Conservation (phyloP, 2,888 invertebrate species). For the Phasia obesa region DNA sequence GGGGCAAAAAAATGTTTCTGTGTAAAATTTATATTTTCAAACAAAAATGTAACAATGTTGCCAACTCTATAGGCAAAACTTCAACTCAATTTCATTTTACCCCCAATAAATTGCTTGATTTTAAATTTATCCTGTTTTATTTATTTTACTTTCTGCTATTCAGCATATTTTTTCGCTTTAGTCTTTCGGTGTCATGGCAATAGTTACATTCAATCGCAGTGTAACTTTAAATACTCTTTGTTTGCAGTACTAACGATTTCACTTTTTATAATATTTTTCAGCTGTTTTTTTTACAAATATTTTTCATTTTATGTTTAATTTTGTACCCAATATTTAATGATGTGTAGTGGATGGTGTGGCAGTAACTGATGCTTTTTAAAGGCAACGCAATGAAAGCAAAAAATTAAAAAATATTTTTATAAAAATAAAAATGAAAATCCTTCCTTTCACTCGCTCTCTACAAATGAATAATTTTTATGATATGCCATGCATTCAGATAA, state of each 20-base stretch:
- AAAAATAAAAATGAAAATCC: background rate
- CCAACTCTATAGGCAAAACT: background rate
- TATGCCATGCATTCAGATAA: background rate
- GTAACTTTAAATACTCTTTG: constrained; percentile 12
- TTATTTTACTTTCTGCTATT: background rate
- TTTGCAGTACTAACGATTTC: constrained; percentile 40
- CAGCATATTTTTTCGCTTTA: constrained; percentile 8
- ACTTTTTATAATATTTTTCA: background rate
- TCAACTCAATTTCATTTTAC: constrained; percentile 12
- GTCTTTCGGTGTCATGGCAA: constrained; percentile 13
- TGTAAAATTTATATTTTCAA: too few relatives aligned
- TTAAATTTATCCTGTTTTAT: constrained; percentile 7
- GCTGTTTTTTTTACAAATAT: background rate
- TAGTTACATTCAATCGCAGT: constrained; percentile 3
- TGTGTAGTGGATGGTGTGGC: constrained; percentile 28
- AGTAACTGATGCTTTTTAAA: constrained; percentile 20
- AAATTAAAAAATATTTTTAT: background rate
- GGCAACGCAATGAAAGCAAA: background rate
- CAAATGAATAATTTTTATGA: constrained; percentile 18
- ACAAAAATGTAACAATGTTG: background rate
- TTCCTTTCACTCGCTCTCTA: background rate
- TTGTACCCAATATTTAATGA: constrained; percentile 50
- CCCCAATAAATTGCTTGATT: constrained; percentile 3
- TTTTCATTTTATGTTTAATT: constrained; percentile 42
- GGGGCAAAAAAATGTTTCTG: too few relatives aligned